Evolutionary conservation across 1,140 invertebrate species (phyloP), one percentile per base, ranked within the genome.

Genomic region (Danaus melanippus): DNA sequence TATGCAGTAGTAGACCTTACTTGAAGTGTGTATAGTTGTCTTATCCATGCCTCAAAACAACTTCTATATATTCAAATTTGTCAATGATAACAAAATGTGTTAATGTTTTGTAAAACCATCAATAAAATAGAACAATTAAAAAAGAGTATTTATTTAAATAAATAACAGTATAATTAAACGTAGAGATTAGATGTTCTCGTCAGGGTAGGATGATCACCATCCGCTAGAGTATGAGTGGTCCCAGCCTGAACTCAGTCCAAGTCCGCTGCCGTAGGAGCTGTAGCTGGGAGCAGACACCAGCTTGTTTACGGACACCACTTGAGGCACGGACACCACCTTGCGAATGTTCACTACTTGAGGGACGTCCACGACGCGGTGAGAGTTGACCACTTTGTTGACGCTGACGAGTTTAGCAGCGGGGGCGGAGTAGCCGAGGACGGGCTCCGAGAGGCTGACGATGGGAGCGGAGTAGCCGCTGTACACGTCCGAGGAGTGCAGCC

Each of bases 301-400:
- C 42, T 64, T 65, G 50, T 70, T 70, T 11, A 68, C 69, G 12
- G 56, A 51, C 9, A 74, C 60, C 12, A 72, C 62, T 53, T 66
- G 53, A 2, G 69, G 71, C 40, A 63, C 67, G 15, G 52, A 51
- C 32, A 74, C 61, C 0, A 74, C 60, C 58, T 74, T 74, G 50
- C 62, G 69, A n/a, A 74, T 69, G 43, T 64, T 56, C 11, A 74
- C 56, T 10, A 72, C 58, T 54, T 72, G 64, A 8, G 69, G 69
- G 42, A 73, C 67, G 7, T 57, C 54, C 12, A 73, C 50, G 10
- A 68, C 68, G 2, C 56, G 53, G 9, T 57, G 65, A 6, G 62
- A 50, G 52, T 60, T 61, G 8, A 70, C 62, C 9, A 72, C 67
- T 49, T 70, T 72, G 48, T 69, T 69, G 17, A 73, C 68, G 10